Evolutionary conservation across 2,888 invertebrate species (phyloP).

Genomic region (Mythimna impura): DNA sequence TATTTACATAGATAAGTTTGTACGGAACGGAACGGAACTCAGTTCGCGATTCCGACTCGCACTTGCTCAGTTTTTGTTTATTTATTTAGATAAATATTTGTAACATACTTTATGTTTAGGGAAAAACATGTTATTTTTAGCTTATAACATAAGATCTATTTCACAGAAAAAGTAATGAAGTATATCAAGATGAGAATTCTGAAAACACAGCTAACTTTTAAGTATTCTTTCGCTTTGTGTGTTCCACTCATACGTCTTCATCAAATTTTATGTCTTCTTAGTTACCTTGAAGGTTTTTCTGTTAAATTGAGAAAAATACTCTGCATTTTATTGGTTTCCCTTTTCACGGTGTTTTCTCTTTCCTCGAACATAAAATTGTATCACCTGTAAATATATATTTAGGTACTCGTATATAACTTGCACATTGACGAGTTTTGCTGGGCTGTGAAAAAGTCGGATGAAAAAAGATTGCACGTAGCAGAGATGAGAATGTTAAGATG

Average conservation of each 20-base stretch:
- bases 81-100: too few species aligned
- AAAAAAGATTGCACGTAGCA: too few species aligned
- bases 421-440: not conserved
- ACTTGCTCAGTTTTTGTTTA: too few species aligned
- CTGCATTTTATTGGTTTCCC: constrained; percentile 30
- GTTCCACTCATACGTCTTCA: not conserved
- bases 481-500: too few species aligned
- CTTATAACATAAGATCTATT: too few species aligned
- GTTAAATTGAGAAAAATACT: constrained; percentile 18
- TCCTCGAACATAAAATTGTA: constrained; percentile 5
- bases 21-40: too few species aligned
- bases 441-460: too few species aligned
- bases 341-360: not conserved
- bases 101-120: too few species aligned
- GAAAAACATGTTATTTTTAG: not conserved
- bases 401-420: constrained; percentile 7
- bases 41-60: too few species aligned
- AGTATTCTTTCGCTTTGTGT: not conserved
- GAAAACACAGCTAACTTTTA: not conserved
- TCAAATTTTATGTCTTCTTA: not conserved
- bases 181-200: not conserved
- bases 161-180: not conserved
- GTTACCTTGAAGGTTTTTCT: not conserved
- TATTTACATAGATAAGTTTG: too few species aligned
- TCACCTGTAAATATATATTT: not conserved